Base-by-base conservation (phyloP, 2,888 invertebrate species). In the Empis livida region DNA sequence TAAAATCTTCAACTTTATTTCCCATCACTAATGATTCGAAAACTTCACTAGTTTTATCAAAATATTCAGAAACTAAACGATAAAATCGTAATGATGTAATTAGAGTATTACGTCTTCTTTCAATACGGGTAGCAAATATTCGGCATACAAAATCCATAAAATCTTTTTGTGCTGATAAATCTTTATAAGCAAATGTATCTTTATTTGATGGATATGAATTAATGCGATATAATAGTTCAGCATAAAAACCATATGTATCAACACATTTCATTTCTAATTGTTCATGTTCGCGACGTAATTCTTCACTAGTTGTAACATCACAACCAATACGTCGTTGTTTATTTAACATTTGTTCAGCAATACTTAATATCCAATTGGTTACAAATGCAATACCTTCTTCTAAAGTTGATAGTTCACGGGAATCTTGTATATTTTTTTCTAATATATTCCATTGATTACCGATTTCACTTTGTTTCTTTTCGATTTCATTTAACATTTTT, bases 131-230 rank as follows among this genome's bases (percentile, higher is more conserved):
- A 1, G 85, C 84, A 61, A 86, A 87, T 58, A 82, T 83, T 48
- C 83, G 76, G 57, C 84, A 85, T 1, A 86, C 81, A 51, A 83
- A 84, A 67, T 87, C 84, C 83, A 88, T 86, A 61, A 86, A 86
- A 60, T 86, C 84, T 51, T 80, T 73, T 58, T 84, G 83, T 1
- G 83, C 80, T 51, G 78, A 70, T 43, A 88, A 67, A 63, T 85
- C 84, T 58, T 74, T 75, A 40, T 74, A 74, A 40, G 70, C 69
- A 30, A 58, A 51, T 10, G 58, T 61, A 45, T 60, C 64, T 43
- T 70, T 73, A 42, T 68, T 47, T 67, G 35, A 71, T 68, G 76
- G 70, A 48, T 82, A 68, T 42, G 71, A 71, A 43, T 81, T 80
- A 44, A 84, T 80, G 65, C 80, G 78, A 61, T 86, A 83, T 11